Percentiles rank a stretch among this genome's conserved stretches.
These are phyloP conservation scores for Pangasius mekongensis DNA, from an alignment of 2,797 vertebrate genomes.

Conservation along the genomic window DNA sequence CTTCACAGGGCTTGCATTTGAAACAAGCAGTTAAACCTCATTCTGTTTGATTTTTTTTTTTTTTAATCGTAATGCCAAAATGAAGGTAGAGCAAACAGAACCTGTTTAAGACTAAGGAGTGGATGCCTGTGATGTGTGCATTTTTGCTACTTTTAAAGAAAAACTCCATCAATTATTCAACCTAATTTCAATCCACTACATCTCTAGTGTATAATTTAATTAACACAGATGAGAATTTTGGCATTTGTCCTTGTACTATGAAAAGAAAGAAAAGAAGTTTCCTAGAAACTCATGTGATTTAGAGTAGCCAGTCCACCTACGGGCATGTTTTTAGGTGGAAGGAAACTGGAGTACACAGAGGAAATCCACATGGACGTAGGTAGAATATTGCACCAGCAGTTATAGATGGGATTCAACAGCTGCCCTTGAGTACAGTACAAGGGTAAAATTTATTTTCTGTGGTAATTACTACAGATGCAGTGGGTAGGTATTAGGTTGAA, in stretches of 20 bases:
- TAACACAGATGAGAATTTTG: neutral
- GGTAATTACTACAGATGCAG: neutral
- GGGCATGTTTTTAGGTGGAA: neutral
- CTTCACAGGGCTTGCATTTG: conserved; percentile 1
- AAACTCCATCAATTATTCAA: neutral
- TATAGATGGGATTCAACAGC: neutral
- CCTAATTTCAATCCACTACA: neutral
- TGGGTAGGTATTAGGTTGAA: neutral
- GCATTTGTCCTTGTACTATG: neutral
- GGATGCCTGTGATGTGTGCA: neutral
- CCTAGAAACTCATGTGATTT: neutral
- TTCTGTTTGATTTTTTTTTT: neutral
- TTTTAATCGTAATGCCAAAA: conserved; percentile 1
- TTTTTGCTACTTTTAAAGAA: neutral
- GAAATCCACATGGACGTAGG: neutral
- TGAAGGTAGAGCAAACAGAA: conserved; percentile 4
- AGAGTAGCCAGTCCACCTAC: neutral
- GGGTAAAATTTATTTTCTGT: neutral
- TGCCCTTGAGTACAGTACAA: neutral
- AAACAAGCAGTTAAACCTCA: neutral
- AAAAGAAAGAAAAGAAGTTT: neutral
- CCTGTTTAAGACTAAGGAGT: neutral
- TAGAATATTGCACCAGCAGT: neutral
- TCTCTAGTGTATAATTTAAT: conserved; percentile 2
- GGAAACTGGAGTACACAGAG: neutral